phyloP scores from a whole-genome alignment of 2,797 vertebrate genomes.

The Pangasius krempfi region DNA sequence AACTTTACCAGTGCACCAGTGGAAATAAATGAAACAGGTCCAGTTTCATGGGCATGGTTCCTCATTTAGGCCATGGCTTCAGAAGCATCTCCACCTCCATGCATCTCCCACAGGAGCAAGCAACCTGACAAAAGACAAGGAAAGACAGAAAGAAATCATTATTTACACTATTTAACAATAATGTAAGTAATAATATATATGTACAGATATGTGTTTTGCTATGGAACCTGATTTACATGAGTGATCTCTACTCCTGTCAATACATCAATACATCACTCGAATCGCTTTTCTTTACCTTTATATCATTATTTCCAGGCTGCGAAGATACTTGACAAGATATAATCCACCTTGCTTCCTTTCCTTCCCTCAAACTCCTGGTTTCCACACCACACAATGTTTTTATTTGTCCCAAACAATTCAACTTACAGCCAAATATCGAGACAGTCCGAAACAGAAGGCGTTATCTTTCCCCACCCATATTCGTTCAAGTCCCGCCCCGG shows the following conservation, averaged over 20 bases:
- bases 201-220: not conserved
- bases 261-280: not conserved
- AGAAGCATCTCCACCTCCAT: not conserved
- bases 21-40: not conserved
- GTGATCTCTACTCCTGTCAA: not conserved
- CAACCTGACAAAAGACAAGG: not conserved
- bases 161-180: not conserved
- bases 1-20: not conserved
- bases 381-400: not conserved
- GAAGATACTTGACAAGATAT: not conserved
- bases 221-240: not conserved
- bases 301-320: not conserved
- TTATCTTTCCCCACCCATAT: slow-evolving; percentile 5
- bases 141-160: too few species aligned
- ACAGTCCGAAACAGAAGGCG: slow-evolving; percentile 28
- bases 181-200: not conserved
- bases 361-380: not conserved
- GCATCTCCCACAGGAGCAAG: not conserved
- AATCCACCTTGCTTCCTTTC: not conserved
- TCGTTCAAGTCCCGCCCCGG: not conserved
- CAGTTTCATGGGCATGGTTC: slow-evolving; percentile 14
- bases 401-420: slow-evolving; percentile 12
- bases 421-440: slow-evolving; percentile 1
- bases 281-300: slow-evolving; percentile 3
- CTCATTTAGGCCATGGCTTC: not conserved